A percentile compares a stretch with the other conserved stretches of the same genome.
These are phyloP conservation scores for Polydrusus cervinus DNA, from an alignment of 2,888 invertebrate genomes.

Conservation along the genomic window DNA sequence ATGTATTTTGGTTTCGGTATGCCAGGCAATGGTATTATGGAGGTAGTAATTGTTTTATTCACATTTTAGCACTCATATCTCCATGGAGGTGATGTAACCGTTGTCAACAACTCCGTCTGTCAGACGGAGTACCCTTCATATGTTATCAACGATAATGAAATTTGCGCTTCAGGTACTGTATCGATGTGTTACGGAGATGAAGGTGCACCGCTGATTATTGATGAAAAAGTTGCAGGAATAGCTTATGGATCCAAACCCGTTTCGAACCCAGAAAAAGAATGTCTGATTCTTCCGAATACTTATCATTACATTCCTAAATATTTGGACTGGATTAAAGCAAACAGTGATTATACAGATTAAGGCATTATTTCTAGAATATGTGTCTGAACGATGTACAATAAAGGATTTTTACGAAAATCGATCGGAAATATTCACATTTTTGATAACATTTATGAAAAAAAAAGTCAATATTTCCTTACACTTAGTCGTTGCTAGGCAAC, in stretches of 20 bases:
- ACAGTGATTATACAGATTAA: slow-evolving; percentile 36
- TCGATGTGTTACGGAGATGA: slow-evolving; percentile 32
- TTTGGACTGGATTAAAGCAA: slow-evolving; percentile 37
- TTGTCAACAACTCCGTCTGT: slow-evolving; percentile 24
- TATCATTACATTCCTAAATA: slow-evolving; percentile 36
- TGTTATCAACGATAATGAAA: slow-evolving; percentile 17
- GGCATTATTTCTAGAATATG: no score
- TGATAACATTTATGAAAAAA: no score
- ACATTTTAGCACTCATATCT: slow-evolving; percentile 19
- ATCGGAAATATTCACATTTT: no score
- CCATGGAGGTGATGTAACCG: slow-evolving; percentile 27
- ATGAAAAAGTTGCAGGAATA: slow-evolving; percentile 24
- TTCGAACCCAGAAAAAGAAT: slow-evolving; percentile 11
- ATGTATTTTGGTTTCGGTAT: no score
- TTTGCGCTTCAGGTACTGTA: slow-evolving; percentile 28
- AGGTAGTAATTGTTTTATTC: background rate
- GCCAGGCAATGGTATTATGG: no score
- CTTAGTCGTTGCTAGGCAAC: no score
- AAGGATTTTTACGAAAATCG: no score
- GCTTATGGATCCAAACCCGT: slow-evolving; percentile 15
- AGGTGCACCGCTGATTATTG: slow-evolving; percentile 8
- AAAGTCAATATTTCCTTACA: no score
- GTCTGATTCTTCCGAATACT: slow-evolving; percentile 27
- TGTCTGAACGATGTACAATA: no score
- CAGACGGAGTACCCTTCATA: slow-evolving; percentile 30